These are phyloP conservation scores for Sebastes oblongus DNA, from an alignment of 2,797 vertebrate genomes.

Conservation along the genomic window DNA sequence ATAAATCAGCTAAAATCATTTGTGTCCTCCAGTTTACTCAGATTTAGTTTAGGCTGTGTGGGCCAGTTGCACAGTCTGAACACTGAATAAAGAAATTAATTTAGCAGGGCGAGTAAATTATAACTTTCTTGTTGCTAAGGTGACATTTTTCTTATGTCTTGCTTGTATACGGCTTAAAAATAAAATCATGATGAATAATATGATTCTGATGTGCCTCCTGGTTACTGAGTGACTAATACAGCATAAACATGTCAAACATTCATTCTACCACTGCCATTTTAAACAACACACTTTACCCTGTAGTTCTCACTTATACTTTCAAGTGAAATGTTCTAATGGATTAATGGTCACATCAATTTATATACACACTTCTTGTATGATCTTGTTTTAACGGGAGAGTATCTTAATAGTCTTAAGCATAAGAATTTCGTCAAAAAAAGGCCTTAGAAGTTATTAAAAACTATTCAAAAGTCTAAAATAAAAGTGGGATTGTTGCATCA, in stretches of 20 bases:
- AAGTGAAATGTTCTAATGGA: not conserved
- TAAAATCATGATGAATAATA: slow-evolving; percentile 36
- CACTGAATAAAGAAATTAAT: slow-evolving; percentile 23
- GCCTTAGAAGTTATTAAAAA: not conserved
- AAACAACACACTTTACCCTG: not conserved
- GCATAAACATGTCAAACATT: not conserved
- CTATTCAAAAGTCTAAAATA: not conserved
- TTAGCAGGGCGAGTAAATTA: not conserved
- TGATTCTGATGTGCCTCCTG: slow-evolving; percentile 13
- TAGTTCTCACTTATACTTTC: not conserved
- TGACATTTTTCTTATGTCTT: slow-evolving; percentile 33
- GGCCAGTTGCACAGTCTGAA: slow-evolving; percentile 20
- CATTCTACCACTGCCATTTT: not conserved
- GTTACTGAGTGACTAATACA: slow-evolving; percentile 20
- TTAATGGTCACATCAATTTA: not conserved
- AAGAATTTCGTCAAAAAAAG: fast-evolving
- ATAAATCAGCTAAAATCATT: slow-evolving; percentile 5
- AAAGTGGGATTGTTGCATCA: not conserved
- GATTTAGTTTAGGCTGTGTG: not conserved
- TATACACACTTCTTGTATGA: not conserved
- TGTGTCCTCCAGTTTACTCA: slow-evolving; percentile 2
- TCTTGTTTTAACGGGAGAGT: too few species aligned
- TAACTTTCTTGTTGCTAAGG: slow-evolving; percentile 43
- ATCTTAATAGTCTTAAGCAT: not conserved
- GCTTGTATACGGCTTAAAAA: slow-evolving; percentile 52